Base-by-base conservation (phyloP, 2,113 vertebrate species). In the Paramisgurnus dabryanus region DNA sequence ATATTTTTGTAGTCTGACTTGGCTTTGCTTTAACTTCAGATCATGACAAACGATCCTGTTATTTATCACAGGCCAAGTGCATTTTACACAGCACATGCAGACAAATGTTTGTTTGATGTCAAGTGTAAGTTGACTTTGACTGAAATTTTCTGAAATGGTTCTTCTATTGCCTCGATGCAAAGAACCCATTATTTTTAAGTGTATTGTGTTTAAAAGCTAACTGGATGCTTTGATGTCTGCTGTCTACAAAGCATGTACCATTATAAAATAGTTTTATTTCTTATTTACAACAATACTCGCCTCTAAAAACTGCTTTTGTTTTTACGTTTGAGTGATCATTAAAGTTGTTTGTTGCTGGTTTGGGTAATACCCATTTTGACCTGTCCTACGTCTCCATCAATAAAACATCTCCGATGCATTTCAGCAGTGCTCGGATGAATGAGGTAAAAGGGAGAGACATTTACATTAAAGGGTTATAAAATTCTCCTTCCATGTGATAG, bases 401-500 rank as follows among this genome's bases (percentile, higher is more conserved):
- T 91, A 86, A 90, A 89, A 86, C 88, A 87, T 89, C 79, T 75
- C 79, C 89, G 88, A 87, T 88, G 89, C 84, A 78, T 84, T 53
- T 88, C 80, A 87, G 78, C 90, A 89, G 89, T 87, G 88, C 85
- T 84, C 83, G 82, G 89, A 87, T 90, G 84, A 86, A 86, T 49
- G 81, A 85, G 49, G 47, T 74, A 80, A 74, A 50, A 67, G 55
- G 70, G 72, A 77, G 74, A 79, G 66, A 82, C 65, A 91, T 90
- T 86, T 90, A 87, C 87, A 91, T 91, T 89, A 89, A 88, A 87
- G 82, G 80, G 84, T 83, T 86, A 91, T 90, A 91, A 89, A 89
- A 90, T 85, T 86, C 80, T 83, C 86, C 89, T 89, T 91, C 87
- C 88, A 85, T 85, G 87, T 88, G 90, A 90, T 89, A 87, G 85